Percentiles rank a stretch among this genome's conserved stretches.
These are phyloP conservation scores for Plodia interpunctella DNA, from an alignment of 1,140 invertebrate genomes.

Conservation along the genomic window DNA sequence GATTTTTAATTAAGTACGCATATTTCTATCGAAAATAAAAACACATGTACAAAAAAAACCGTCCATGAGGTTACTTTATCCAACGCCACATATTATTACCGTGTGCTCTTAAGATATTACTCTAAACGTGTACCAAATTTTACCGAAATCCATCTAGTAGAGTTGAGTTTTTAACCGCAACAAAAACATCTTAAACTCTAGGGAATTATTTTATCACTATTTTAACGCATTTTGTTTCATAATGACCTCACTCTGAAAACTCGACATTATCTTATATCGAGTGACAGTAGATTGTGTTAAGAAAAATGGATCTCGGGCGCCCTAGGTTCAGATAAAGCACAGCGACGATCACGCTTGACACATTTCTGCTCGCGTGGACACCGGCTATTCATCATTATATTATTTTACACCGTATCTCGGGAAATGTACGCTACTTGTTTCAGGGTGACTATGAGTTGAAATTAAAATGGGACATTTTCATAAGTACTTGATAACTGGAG, in stretches of 20 bases:
- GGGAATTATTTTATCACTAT: too few species aligned
- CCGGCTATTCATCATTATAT: not conserved
- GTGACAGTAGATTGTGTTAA: not conserved
- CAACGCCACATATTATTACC: too few species aligned
- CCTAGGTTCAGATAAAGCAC: constrained; percentile 1
- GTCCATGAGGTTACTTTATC: too few species aligned
- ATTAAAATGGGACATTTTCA: not conserved
- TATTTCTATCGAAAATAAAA: too few species aligned
- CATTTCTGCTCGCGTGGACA: constrained; percentile 1
- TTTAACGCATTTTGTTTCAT: too few species aligned
- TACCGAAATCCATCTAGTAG: too few species aligned
- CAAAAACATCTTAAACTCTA: too few species aligned
- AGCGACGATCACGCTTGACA: not conserved
- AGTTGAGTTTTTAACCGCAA: too few species aligned
- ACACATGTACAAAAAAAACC: too few species aligned
- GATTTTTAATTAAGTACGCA: too few species aligned
- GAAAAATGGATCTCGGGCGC: not conserved
- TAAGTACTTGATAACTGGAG: not conserved
- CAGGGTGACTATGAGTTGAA: not conserved
- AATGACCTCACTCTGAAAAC: not conserved
- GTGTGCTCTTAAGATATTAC: too few species aligned
- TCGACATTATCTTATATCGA: not conserved
- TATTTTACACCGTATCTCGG: constrained; percentile 2
- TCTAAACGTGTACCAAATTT: too few species aligned
- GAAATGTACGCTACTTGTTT: not conserved